Base-by-base conservation (phyloP, 1,140 invertebrate species). In the Saccostrea cuccullata region DNA sequence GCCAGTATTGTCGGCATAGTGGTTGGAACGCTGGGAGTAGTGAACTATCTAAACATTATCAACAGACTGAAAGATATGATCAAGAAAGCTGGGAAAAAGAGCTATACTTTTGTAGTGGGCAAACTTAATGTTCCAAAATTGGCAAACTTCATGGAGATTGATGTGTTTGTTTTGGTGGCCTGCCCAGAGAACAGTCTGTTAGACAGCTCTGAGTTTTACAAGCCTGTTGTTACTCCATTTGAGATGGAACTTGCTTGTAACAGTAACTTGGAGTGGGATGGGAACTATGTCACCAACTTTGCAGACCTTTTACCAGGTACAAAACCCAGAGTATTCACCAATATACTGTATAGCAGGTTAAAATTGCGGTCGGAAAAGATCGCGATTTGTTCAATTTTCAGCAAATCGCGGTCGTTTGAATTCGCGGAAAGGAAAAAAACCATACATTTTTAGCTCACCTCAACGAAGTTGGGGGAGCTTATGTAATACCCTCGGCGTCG, bases 111-210 rank as follows among this genome's bases (percentile, higher is more conserved):
- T 77, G 97, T 97, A 55, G 97, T 99, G 85, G 98, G 98, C 3
- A 98, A 98, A 95, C 97, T 98, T 23, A 99, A 98, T 96, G 96
- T 97, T 70, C 96, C 97, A 0, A 99, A 99, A 95, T 95, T 99
- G 86, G 98, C 98, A 0, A 99, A 99, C 95, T 98, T 98, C 95
- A 96, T 97, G 85, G 98, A 98, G 95, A 97, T 99, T 84, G 98
- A 99, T 94, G 96, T 97, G 82, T 99, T 98, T 96, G 97, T 99
- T 4, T 95, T 98, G 84, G 97, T 99, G 90, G 96, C 98, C 0
- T 99, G 98, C 95, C 96, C 98, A 20, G 98, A 99, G 94, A 98
- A 97, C 94, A 95, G 95, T 23, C 95, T 98, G 77, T 97, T 98
- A 90, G 97, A 98, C 92, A 97, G 96, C 73, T 96, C 97, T 92